phyloP scores from a whole-genome alignment of 2,888 invertebrate genomes.

The Epinotia demarniana region DNA sequence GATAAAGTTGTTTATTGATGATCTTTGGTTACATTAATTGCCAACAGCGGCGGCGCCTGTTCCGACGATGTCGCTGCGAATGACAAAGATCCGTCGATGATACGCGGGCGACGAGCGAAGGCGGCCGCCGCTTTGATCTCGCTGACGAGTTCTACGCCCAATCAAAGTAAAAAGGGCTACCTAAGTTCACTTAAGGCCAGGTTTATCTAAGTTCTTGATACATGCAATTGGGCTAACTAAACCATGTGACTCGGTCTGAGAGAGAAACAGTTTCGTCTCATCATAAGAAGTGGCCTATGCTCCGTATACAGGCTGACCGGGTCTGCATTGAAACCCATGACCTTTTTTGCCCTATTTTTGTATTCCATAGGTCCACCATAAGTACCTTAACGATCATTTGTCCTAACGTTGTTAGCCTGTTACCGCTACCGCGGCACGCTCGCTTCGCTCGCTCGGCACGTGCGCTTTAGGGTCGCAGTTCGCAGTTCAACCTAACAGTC shows the following conservation, averaged over 20 bases:
- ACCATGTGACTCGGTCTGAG: not conserved
- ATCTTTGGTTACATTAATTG: conserved; percentile 82
- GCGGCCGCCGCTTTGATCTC: conserved; percentile 71
- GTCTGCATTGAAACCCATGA: no score
- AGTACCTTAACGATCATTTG: no score
- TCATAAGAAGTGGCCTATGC: no score
- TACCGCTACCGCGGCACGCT: no score
- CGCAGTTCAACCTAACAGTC: no score
- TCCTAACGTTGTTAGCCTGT: no score
- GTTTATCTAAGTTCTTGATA: not conserved
- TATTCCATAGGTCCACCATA: no score
- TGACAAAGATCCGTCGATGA: conserved; percentile 79
- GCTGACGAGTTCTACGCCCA: conserved; percentile 76
- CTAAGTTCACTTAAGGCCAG: conserved; percentile 20
- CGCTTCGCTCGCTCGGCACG: no score
- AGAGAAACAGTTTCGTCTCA: not conserved
- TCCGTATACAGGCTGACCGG: no score
- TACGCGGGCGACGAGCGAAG: conserved; percentile 68
- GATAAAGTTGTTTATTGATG: conserved; percentile 84
- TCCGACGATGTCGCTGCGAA: conserved; percentile 72
- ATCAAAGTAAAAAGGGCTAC: conserved; percentile 70
- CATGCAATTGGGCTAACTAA: conserved; percentile 46
- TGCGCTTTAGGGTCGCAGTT: no score
- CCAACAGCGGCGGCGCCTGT: conserved; percentile 79
- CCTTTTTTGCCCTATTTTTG: no score